Evolutionary conservation across 2,113 vertebrate species (phyloP).

Genomic region (Fukomys damarensis): DNA sequence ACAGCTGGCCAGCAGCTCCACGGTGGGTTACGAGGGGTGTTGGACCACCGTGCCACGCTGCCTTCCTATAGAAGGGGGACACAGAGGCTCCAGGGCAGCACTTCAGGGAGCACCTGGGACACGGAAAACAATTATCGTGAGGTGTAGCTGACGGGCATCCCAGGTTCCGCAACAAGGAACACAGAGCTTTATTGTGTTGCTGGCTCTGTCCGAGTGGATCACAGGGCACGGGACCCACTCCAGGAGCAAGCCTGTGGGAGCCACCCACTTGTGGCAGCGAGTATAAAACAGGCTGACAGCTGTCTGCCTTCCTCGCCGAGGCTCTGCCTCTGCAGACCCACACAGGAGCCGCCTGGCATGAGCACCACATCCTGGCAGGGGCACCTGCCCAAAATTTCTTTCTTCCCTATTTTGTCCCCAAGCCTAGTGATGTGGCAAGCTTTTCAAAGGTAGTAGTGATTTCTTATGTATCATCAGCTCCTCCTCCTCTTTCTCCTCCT

Average conservation of each 20-base stretch:
- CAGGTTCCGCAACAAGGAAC: background rate
- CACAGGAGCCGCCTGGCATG: too few species aligned
- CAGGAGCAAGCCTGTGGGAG: background rate
- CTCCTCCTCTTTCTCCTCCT: background rate
- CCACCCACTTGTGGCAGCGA: background rate
- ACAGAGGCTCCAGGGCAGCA: background rate
- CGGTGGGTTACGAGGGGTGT: background rate
- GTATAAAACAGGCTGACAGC: background rate
- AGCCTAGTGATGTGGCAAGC: background rate
- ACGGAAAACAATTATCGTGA: background rate
- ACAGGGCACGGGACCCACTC: background rate
- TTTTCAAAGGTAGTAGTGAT: background rate
- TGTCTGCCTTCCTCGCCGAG: fast-evolving
- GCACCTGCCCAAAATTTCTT: background rate
- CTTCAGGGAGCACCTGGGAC: background rate
- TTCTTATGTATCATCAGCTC: background rate
- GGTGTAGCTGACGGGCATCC: fast-evolving
- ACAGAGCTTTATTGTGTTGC: background rate
- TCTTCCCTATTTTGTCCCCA: background rate
- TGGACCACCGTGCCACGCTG: background rate
- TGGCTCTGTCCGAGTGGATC: background rate
- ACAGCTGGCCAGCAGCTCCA: background rate
- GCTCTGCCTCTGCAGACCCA: background rate
- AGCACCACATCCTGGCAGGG: background rate
- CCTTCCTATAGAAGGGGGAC: background rate